Conservation (phyloP, 2,797 vertebrate genomes). For the Holocentrus rufus region DNA sequence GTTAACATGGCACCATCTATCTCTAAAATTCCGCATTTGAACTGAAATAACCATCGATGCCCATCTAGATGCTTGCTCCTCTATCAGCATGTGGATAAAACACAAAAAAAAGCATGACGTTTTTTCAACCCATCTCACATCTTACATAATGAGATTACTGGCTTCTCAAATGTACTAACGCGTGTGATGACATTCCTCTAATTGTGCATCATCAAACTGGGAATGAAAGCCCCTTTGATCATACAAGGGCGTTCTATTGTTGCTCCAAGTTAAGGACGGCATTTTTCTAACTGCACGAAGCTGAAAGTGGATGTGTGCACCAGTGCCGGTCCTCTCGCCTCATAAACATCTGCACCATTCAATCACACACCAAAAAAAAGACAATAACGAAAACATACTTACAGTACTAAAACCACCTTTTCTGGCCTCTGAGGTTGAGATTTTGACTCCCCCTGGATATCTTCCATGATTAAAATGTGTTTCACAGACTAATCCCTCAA, state of each 20-base stretch:
- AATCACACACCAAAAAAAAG: constrained; percentile 12
- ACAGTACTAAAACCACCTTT: constrained; percentile 42
- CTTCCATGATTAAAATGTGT: constrained; percentile 49
- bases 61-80: constrained; percentile 37
- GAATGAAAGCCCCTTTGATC: constrained; percentile 20
- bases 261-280: background rate
- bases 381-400: constrained; percentile 22
- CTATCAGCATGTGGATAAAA: constrained; percentile 53
- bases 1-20: background rate
- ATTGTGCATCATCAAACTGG: constrained; percentile 2
- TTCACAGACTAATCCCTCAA: constrained; percentile 43
- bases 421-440: constrained; percentile 30
- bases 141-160: background rate
- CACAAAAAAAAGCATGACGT: constrained; percentile 41
- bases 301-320: constrained; percentile 24
- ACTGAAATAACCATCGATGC: constrained; percentile 26
- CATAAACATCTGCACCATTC: constrained; percentile 22
- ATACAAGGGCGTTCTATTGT: constrained; percentile 3
- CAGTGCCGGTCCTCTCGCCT: constrained; percentile 9
- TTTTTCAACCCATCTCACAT: constrained; percentile 9
- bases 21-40: constrained; percentile 25
- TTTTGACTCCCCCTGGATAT: constrained; percentile 25
- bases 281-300: constrained; percentile 19
- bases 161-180: constrained; percentile 22
- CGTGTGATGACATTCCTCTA: constrained; percentile 13